Percentiles rank a stretch among this genome's conserved stretches.
Evolutionary conservation across 2,888 invertebrate species (phyloP).

Genomic region (Catocala nupta): DNA sequence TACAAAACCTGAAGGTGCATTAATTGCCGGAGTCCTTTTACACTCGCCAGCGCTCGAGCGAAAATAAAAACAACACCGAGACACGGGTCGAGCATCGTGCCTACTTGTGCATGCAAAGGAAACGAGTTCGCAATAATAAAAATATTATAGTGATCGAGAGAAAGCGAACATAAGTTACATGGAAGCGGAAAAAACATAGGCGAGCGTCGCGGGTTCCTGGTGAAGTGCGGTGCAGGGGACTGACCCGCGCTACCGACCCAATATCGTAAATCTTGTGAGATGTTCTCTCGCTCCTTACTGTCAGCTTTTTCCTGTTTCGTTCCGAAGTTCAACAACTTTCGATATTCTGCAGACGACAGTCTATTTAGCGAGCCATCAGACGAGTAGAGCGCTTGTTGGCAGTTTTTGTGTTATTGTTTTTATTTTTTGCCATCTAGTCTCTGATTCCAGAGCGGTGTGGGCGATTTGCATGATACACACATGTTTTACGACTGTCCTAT

Average conservation of each 20-base stretch:
- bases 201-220: slow-evolving; percentile 42
- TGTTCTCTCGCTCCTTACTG: slow-evolving; percentile 56
- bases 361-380: slow-evolving; percentile 46
- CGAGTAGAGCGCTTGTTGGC: slow-evolving; percentile 37
- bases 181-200: slow-evolving; percentile 55
- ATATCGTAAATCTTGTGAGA: slow-evolving; percentile 69
- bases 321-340: slow-evolving; percentile 69
- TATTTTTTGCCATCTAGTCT: slow-evolving; percentile 41
- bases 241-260: slow-evolving; percentile 68
- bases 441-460: slow-evolving; percentile 51
- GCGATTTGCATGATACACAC: slow-evolving; percentile 59
- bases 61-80: slow-evolving; percentile 58
- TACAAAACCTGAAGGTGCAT: slow-evolving; percentile 51
- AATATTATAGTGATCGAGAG: slow-evolving; percentile 57
- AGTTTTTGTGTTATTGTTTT: slow-evolving; percentile 31
- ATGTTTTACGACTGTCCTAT: slow-evolving; percentile 54
- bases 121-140: slow-evolving; percentile 59
- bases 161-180: slow-evolving; percentile 59
- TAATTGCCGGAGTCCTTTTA: slow-evolving; percentile 55
- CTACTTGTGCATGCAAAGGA: slow-evolving; percentile 64
- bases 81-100: slow-evolving; percentile 52
- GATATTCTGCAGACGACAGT: slow-evolving; percentile 56
- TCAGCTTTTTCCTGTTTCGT: slow-evolving; percentile 68
- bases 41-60: slow-evolving; percentile 50
- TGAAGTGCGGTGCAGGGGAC: slow-evolving; percentile 65